Percentiles rank a stretch among this genome's conserved stretches.
These are phyloP conservation scores for Coenobita brevimanus DNA, from an alignment of 1,140 invertebrate species.

Conservation along the genomic window DNA sequence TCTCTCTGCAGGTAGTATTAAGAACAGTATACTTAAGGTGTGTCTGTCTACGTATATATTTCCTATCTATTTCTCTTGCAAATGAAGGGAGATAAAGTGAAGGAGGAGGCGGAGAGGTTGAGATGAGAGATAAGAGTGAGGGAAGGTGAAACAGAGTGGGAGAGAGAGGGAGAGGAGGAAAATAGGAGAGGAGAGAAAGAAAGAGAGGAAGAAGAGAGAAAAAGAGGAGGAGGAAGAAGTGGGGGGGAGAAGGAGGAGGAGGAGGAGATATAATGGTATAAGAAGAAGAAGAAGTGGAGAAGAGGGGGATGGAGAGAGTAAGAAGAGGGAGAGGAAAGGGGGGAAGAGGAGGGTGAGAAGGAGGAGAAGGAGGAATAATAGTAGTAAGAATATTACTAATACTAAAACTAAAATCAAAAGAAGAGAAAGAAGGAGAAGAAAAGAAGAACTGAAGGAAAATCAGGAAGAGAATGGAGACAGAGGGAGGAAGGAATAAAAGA, in stretches of 20 bases:
- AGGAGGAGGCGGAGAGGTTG: too few species aligned
- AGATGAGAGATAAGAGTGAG: too few species aligned
- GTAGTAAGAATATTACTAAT: too few species aligned
- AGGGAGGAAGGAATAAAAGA: background rate
- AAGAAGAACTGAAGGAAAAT: too few species aligned
- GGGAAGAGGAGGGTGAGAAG: background rate
- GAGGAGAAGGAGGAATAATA: background rate
- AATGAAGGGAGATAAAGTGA: too few species aligned
- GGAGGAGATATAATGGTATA: background rate
- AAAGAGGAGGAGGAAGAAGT: background rate
- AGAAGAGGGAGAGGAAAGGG: background rate
- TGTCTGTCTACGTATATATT: too few species aligned
- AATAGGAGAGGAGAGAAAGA: background rate
- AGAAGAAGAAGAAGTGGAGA: background rate
- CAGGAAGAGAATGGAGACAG: background rate
- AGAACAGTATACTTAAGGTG: too few species aligned
- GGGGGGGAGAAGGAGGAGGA: background rate
- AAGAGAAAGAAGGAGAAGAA: too few species aligned
- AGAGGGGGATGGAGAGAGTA: background rate
- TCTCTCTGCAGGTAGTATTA: too few species aligned
- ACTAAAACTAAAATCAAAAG: too few species aligned
- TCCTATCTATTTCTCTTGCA: too few species aligned
- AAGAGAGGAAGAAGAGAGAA: background rate
- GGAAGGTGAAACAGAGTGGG: background rate
- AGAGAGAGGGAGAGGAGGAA: background rate